Percentiles rank a stretch among this genome's conserved stretches.
These are phyloP conservation scores for Pseudochaenichthys georgianus DNA, from an alignment of 2,797 vertebrate species.

Conservation along the genomic window DNA sequence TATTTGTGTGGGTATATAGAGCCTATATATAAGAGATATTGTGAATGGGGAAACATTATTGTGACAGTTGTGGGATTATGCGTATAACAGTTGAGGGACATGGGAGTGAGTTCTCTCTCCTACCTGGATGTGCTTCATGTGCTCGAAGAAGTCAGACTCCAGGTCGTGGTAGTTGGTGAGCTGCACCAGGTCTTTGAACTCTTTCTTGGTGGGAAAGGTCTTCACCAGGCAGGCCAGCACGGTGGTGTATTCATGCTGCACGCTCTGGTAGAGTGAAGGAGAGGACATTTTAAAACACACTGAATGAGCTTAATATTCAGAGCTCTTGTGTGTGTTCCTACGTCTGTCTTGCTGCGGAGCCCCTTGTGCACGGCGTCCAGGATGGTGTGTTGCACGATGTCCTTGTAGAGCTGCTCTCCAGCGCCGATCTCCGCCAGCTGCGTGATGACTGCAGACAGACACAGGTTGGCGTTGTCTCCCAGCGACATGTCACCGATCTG, in stretches of 20 bases:
- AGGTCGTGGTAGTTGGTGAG: conserved; percentile 91
- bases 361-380: conserved; percentile 91
- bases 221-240: conserved; percentile 94
- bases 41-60: too few relatives aligned
- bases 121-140: conserved; percentile 99
- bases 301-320: not conserved
- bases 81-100: too few relatives aligned
- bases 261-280: conserved; percentile 77
- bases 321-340: conserved; percentile 56
- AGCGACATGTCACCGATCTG: conserved; percentile 97
- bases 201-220: conserved; percentile 88
- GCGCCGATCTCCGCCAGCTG: conserved; percentile 83
- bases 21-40: too few relatives aligned
- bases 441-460: conserved; percentile 88
- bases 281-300: not conserved
- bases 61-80: accelerated
- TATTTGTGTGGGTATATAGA: too few relatives aligned
- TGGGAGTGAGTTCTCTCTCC: not conserved
- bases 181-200: conserved; percentile 95
- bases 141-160: conserved; percentile 98
- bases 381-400: conserved; percentile 90
- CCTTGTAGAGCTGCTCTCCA: conserved; percentile 87
- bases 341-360: conserved; percentile 92
- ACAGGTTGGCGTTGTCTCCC: conserved; percentile 92
- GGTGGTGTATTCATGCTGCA: conserved; percentile 94